Base-by-base conservation (phyloP, 2,797 vertebrate genomes). In the Argentina silus region DNA sequence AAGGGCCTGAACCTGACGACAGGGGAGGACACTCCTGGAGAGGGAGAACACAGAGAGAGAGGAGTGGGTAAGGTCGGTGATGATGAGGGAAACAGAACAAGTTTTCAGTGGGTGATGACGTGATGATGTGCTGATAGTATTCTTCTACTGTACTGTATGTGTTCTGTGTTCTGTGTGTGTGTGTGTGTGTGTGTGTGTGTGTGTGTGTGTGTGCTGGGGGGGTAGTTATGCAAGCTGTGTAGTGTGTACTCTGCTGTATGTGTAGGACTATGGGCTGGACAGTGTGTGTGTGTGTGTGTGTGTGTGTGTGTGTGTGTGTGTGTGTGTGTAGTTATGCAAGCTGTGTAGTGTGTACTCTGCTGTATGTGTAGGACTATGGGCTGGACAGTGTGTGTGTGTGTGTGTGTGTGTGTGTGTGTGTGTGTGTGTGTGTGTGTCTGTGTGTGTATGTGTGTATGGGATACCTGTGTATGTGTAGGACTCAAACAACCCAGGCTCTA, bases 381-480 rank as follows among this genome's bases (percentile, higher is more conserved):
- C n/a, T n/a, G n/a, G n/a, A n/a, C n/a, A n/a, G n/a, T n/a, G n/a
- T n/a, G 12, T 53, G n/a, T n/a, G 12, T 53, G 50, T 53, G 50
- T 53, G 50, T 53, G 50, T 53, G 50, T 15, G 50, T 36, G 27
- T 36, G 27, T 36, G 27, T 36, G 27, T 36, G 50, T 53, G 50
- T 53, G 50, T 53, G 50, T 53, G 27, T 36, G 27, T 36, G 27
- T 36, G 27, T 36, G 27, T 36, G 27, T 36, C 2, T n/a, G n/a
- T 19, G 19, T 57, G 19, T 17, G 19, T 17, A 7, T 19, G 59
- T 36, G 9, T 61, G 23, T 62, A 43, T 57, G 48, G 10, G 1
- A 0, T 81, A 95, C 95, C 95, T 78, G 93, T 89, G 7, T 78
- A 50, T 4, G 92, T 92, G 81, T 91, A 93, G 67, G 91, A 81